phyloP scores from a whole-genome alignment of 1,140 invertebrate genomes.

The Gryllus bimaculatus region DNA sequence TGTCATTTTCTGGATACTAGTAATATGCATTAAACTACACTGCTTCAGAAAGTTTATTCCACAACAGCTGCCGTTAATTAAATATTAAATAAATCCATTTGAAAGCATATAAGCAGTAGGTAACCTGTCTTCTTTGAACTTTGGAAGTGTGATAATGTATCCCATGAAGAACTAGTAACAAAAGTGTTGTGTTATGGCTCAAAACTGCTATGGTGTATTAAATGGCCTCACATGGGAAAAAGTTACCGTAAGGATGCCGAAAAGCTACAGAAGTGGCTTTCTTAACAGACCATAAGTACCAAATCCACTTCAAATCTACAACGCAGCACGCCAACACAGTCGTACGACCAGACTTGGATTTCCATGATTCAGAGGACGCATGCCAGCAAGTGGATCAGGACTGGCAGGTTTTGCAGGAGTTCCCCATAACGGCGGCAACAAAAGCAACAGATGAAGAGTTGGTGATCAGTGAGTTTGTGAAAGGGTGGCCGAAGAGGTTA shows the following conservation, averaged over 20 bases:
- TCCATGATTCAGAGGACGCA: not conserved
- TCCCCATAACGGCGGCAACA: not conserved
- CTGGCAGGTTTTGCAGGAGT: not conserved
- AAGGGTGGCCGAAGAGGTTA: not conserved
- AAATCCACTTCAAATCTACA: conserved; percentile 18
- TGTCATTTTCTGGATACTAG: too few relatives aligned
- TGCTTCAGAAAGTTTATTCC: too few relatives aligned
- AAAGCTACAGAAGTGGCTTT: conserved; percentile 21
- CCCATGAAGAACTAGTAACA: too few relatives aligned
- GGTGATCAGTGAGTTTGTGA: not conserved
- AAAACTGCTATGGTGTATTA: too few relatives aligned
- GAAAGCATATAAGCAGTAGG: too few relatives aligned
- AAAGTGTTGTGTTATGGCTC: too few relatives aligned
- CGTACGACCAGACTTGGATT: conserved; percentile 6
- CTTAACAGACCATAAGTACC: conserved; percentile 23
- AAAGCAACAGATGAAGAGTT: not conserved
- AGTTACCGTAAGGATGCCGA: not conserved
- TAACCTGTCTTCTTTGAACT: too few relatives aligned
- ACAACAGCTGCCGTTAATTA: too few relatives aligned
- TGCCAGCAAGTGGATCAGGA: too few relatives aligned
- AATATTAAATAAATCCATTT: too few relatives aligned
- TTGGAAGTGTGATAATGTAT: too few relatives aligned
- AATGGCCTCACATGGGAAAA: not conserved
- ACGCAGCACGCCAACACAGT: conserved; percentile 22
- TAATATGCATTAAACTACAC: too few relatives aligned